These are phyloP conservation scores for Microcebus griseorufus DNA, from an alignment of 2,113 vertebrate genomes.

Conservation along the genomic window DNA sequence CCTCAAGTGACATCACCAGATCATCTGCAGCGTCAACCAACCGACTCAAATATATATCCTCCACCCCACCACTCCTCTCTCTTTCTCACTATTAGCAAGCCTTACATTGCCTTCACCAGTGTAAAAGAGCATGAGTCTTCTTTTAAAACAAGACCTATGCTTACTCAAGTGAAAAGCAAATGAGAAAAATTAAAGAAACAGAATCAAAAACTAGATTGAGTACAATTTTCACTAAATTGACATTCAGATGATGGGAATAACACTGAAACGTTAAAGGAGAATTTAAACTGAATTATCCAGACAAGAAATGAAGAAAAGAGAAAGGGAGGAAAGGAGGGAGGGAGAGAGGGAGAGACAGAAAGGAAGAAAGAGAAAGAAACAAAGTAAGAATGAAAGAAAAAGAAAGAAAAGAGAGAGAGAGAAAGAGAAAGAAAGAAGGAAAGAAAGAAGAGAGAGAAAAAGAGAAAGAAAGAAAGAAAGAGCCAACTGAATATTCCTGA, in stretches of 20 bases:
- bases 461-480: accelerated
- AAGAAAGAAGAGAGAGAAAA: neutral
- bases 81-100: conserved; percentile 72
- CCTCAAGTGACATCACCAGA: conserved; percentile 89
- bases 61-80: conserved; percentile 74
- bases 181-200: conserved; percentile 51
- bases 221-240: conserved; percentile 80
- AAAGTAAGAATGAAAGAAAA: no score
- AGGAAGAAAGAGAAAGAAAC: neutral
- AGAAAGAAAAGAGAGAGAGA: no score
- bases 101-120: conserved; percentile 63
- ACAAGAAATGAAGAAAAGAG: neutral
- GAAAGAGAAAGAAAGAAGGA: no score
- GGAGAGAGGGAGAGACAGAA: neutral
- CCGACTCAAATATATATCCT: conserved; percentile 81
- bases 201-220: conserved; percentile 64
- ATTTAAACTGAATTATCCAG: neutral
- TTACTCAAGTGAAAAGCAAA: conserved; percentile 62
- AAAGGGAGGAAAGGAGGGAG: accelerated
- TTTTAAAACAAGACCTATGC: conserved; percentile 43
- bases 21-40: conserved; percentile 85
- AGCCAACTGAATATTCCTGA: conserved; percentile 60
- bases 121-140: conserved; percentile 57
- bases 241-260: conserved; percentile 72
- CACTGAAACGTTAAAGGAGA: conserved; percentile 76